Conservation (phyloP, 2,113 vertebrate genomes). For the Dendrocopos noguchii region DNA sequence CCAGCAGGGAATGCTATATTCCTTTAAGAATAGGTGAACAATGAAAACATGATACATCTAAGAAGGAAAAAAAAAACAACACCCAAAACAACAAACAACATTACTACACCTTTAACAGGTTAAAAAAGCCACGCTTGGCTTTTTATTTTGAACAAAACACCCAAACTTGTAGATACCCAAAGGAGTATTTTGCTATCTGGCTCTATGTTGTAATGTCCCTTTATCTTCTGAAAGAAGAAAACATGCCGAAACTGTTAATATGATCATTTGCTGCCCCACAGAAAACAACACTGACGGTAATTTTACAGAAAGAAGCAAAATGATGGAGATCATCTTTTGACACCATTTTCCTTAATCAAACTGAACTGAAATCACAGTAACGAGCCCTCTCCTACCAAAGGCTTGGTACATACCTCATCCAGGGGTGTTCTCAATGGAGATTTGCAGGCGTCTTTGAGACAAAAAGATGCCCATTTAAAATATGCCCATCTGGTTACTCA, state of each 20-base stretch:
- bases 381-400: conserved; percentile 27
- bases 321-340: conserved; percentile 29
- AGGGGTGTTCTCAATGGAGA: conserved; percentile 62
- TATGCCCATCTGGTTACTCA: conserved; percentile 53
- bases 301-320: conserved; percentile 58
- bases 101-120: neutral
- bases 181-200: neutral
- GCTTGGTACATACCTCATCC: conserved; percentile 74
- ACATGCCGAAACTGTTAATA: neutral
- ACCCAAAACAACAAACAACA: neutral
- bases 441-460: conserved; percentile 71
- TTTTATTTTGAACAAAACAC: neutral
- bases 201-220: neutral
- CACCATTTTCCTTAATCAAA: conserved; percentile 57
- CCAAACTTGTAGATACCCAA: neutral
- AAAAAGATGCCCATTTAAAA: conserved; percentile 71
- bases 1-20: conserved; percentile 67
- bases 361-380: conserved; percentile 49
- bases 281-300: conserved; percentile 28
- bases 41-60: conserved; percentile 41
- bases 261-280: neutral
- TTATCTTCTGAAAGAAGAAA: neutral
- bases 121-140: conserved; percentile 4
- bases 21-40: conserved; percentile 75
- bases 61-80: neutral